A percentile compares a stretch with the other conserved stretches of the same genome.
phyloP scores from a whole-genome alignment of 1,140 invertebrate species.

The Akabosia matsudoensis region DNA sequence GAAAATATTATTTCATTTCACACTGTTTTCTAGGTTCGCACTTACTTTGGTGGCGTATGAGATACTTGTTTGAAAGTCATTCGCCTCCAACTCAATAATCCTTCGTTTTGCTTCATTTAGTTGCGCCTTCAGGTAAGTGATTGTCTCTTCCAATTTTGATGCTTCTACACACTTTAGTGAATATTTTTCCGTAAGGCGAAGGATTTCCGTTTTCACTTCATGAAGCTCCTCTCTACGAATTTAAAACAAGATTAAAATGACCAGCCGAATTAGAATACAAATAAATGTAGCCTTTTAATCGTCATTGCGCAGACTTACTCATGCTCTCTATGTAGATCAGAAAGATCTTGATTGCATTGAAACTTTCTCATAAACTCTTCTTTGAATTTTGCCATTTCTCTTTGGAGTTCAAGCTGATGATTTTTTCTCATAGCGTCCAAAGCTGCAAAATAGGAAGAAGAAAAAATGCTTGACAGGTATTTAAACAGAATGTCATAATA shows the following conservation, averaged over 20 bases:
- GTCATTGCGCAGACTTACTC: conserved; percentile 53
- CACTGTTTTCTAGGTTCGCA: background rate
- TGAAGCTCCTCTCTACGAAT: conserved; percentile 71
- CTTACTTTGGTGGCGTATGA: conserved; percentile 3
- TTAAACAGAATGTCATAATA: background rate
- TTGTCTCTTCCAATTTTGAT: conserved; percentile 38
- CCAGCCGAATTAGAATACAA: background rate
- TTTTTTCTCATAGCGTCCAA: conserved; percentile 89
- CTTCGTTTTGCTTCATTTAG: conserved; percentile 40
- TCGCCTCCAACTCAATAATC: conserved; percentile 39
- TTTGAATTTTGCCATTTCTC: conserved; percentile 81
- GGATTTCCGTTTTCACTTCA: conserved; percentile 77
- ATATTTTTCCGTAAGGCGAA: conserved; percentile 83
- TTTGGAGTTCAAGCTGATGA: conserved; percentile 84
- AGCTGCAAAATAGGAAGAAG: conserved; percentile 56
- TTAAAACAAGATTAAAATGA: conserved; percentile 14
- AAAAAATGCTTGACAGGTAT: background rate
- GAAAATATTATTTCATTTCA: background rate
- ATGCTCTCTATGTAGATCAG: conserved; percentile 58
- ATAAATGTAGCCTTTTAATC: background rate
- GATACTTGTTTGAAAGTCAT: conserved; percentile 30
- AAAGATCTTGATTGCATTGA: conserved; percentile 60
- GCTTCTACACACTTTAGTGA: conserved; percentile 76
- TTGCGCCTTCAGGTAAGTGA: conserved; percentile 33
- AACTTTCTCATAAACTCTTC: conserved; percentile 72